A percentile compares a stretch with the other conserved stretches of the same genome.
Evolutionary conservation across 2,797 vertebrate species (phyloP).

Genomic region (Astyanax mexicanus): DNA sequence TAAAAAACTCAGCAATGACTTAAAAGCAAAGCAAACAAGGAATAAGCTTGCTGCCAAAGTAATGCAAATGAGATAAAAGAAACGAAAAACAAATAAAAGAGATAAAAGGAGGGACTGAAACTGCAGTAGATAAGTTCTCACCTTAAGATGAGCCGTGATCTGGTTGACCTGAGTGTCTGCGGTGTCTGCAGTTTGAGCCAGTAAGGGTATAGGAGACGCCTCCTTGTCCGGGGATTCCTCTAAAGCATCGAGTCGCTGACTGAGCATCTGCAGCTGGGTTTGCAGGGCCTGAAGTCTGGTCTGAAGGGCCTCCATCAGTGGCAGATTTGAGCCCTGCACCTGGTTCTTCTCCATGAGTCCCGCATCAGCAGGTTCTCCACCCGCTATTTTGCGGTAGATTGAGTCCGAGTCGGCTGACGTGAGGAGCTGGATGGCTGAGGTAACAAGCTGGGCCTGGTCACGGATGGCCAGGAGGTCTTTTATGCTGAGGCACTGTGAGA

Average conservation of each 20-base stretch:
- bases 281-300: conserved; percentile 88
- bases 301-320: conserved; percentile 88
- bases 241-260: conserved; percentile 84
- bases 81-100: conserved; percentile 15
- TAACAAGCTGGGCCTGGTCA: conserved; percentile 90
- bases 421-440: conserved; percentile 91
- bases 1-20: conserved; percentile 59
- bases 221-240: conserved; percentile 71
- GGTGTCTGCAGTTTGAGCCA: conserved; percentile 59
- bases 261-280: conserved; percentile 87
- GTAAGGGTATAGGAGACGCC: conserved; percentile 64
- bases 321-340: conserved; percentile 77
- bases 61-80: conserved; percentile 16
- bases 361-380: conserved; percentile 80
- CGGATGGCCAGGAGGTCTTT: conserved; percentile 89
- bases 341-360: conserved; percentile 82
- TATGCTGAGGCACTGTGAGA: conserved; percentile 75
- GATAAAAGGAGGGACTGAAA: conserved; percentile 40
- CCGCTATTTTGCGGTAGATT: conserved; percentile 83
- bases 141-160: conserved; percentile 83
- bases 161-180: conserved; percentile 78
- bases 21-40: conserved; percentile 62
- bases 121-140: conserved; percentile 65
- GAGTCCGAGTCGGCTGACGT: conserved; percentile 82
- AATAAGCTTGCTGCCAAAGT: conserved; percentile 22